Evolutionary conservation across 2,888 invertebrate genomes (phyloP).

Genomic region (Tanaodytes sp.): DNA sequence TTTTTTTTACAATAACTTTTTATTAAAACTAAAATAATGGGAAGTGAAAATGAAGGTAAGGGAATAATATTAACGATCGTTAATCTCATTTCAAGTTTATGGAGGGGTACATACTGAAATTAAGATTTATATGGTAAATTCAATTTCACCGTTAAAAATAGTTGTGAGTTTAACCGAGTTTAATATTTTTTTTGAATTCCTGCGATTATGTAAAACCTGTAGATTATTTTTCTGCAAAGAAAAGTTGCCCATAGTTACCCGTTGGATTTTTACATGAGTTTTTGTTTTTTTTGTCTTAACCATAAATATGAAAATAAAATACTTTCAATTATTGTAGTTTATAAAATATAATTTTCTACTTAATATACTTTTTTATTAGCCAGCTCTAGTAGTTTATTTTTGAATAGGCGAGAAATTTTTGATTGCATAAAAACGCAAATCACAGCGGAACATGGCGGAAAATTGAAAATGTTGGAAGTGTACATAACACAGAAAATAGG

Average conservation of each 20-base stretch:
- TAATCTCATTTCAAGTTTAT: no score
- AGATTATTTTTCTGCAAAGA: not conserved
- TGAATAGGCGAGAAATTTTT: conserved; percentile 12
- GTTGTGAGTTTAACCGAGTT: conserved; percentile 16
- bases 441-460: not conserved
- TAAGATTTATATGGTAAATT: no score
- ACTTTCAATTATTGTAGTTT: no score
- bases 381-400: no score
- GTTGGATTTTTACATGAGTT: conserved; percentile 7
- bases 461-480: conserved; percentile 4
- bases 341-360: no score
- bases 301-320: no score
- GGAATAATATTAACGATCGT: no score
- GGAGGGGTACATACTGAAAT: no score
- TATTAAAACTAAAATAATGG: not conserved
- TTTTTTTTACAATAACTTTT: not conserved
- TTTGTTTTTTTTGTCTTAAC: no score
- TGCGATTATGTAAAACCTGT: no score
- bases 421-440: conserved; percentile 2
- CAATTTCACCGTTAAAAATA: no score
- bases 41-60: not conserved
- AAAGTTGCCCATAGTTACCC: conserved; percentile 7
- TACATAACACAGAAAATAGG: conserved; percentile 12
- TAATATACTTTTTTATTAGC: no score
- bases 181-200: not conserved